These are phyloP conservation scores for Nomada lathburiana DNA, from an alignment of 2,888 invertebrate species.

Conservation along the genomic window DNA sequence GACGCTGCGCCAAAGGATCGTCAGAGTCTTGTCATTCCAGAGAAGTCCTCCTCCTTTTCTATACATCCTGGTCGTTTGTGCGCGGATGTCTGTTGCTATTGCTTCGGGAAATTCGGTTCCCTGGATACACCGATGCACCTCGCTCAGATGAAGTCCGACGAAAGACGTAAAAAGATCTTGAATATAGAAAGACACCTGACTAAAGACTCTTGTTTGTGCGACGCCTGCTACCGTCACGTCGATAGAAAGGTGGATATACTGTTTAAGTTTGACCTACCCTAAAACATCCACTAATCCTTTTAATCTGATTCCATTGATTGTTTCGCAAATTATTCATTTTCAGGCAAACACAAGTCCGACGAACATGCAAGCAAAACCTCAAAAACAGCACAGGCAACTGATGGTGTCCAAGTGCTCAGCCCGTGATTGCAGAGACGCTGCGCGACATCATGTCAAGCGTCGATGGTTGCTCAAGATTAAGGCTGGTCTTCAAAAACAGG, in stretches of 20 bases:
- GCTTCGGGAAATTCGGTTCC: slow-evolving; percentile 94
- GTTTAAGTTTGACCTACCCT: neutral
- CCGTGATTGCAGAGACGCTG: slow-evolving; percentile 81
- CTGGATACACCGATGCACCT: slow-evolving; percentile 95
- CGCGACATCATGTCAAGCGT: slow-evolving; percentile 83
- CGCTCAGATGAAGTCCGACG: slow-evolving; percentile 93
- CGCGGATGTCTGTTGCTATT: slow-evolving; percentile 94
- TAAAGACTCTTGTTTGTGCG: slow-evolving; percentile 93
- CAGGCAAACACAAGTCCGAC: slow-evolving; percentile 83
- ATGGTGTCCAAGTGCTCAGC: slow-evolving; percentile 81
- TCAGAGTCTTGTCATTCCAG: slow-evolving; percentile 91
- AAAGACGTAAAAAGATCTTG: slow-evolving; percentile 92
- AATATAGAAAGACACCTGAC: slow-evolving; percentile 92
- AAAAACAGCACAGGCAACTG: slow-evolving; percentile 80
- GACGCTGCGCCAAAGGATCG: slow-evolving; percentile 84
- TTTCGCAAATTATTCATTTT: neutral
- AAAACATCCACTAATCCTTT: too few relatives aligned
- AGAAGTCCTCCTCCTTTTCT: slow-evolving; percentile 94
- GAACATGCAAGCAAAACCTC: slow-evolving; percentile 81
- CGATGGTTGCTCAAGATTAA: slow-evolving; percentile 84
- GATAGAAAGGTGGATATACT: slow-evolving; percentile 88
- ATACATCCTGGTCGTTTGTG: slow-evolving; percentile 93
- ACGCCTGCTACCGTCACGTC: slow-evolving; percentile 94
- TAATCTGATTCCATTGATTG: neutral
- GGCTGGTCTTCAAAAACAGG: slow-evolving; percentile 79